Evolutionary conservation across 2,888 invertebrate species (phyloP).

Genomic region (Ectemnius continuus): DNA sequence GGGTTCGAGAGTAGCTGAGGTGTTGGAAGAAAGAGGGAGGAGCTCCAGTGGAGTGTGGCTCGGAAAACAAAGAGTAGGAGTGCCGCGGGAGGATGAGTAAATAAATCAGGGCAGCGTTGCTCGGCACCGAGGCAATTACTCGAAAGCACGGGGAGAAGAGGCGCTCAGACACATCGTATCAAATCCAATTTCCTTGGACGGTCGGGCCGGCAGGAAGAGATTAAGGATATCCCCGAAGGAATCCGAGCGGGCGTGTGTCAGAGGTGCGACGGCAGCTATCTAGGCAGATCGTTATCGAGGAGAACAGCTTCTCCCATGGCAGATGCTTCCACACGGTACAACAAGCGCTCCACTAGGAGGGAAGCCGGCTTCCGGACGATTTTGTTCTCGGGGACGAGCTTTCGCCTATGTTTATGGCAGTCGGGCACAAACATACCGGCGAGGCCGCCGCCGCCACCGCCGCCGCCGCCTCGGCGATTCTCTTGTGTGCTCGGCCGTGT

Average conservation of each 20-base stretch:
- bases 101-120: too few relatives aligned
- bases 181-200: slow-evolving; percentile 14
- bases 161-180: slow-evolving; percentile 5
- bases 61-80: background rate
- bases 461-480: too few relatives aligned
- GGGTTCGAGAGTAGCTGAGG: too few relatives aligned
- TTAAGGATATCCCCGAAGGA: slow-evolving; percentile 7
- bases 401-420: slow-evolving; percentile 41
- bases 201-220: slow-evolving; percentile 1
- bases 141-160: background rate
- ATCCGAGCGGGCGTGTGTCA: slow-evolving; percentile 9
- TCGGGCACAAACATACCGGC: too few relatives aligned
- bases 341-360: background rate
- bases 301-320: background rate
- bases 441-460: too few relatives aligned
- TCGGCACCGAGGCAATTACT: background rate
- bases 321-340: slow-evolving; percentile 12
- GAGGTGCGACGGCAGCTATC: slow-evolving; percentile 26
- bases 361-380: slow-evolving; percentile 40
- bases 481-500: too few relatives aligned
- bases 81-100: too few relatives aligned
- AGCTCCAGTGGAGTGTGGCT: background rate
- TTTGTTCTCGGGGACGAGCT: slow-evolving; percentile 43
- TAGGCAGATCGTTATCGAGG: slow-evolving; percentile 45
- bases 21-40: background rate